Percentiles rank a stretch among this genome's conserved stretches.
Evolutionary conservation across 2,888 invertebrate genomes (phyloP).

Genomic region (Sminthurinus aureus): DNA sequence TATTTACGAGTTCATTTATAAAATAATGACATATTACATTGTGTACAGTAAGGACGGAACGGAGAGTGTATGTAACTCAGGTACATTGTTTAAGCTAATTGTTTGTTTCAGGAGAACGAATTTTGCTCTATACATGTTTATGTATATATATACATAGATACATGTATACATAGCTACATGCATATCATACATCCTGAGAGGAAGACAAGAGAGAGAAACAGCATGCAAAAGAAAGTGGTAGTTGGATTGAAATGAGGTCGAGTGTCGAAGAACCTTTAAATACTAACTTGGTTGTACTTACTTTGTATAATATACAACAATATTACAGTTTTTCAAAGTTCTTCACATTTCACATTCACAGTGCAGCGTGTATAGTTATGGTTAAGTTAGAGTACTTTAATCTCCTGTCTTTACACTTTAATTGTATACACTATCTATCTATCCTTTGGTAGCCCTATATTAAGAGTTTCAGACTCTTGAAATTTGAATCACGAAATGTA

Average conservation of each 20-base stretch:
- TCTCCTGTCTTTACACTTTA: neutral
- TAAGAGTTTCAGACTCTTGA: neutral
- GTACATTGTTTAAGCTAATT: constrained; percentile 1
- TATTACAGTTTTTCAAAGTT: neutral
- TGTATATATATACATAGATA: neutral
- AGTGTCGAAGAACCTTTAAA: constrained; percentile 43
- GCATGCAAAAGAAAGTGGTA: constrained; percentile 34
- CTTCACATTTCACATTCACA: neutral
- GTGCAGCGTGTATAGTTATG: neutral
- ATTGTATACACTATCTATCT: neutral
- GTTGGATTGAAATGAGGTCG: constrained; percentile 45
- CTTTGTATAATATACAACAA: neutral
- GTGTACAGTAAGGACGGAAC: neutral
- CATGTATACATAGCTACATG: neutral
- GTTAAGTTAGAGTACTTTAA: too few relatives aligned
- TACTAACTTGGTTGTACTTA: neutral
- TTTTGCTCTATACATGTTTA: neutral
- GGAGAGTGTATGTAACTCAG: neutral
- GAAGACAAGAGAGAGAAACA: neutral
- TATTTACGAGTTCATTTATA: neutral
- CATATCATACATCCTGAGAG: constrained; percentile 4
- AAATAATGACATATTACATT: neutral
- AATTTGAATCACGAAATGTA: neutral
- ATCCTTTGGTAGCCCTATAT: neutral
- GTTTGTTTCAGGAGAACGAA: neutral